Percentiles rank a stretch among this genome's conserved stretches.
Evolutionary conservation across 1,140 invertebrate species (phyloP).

Genomic region (Neodiprion lecontei): DNA sequence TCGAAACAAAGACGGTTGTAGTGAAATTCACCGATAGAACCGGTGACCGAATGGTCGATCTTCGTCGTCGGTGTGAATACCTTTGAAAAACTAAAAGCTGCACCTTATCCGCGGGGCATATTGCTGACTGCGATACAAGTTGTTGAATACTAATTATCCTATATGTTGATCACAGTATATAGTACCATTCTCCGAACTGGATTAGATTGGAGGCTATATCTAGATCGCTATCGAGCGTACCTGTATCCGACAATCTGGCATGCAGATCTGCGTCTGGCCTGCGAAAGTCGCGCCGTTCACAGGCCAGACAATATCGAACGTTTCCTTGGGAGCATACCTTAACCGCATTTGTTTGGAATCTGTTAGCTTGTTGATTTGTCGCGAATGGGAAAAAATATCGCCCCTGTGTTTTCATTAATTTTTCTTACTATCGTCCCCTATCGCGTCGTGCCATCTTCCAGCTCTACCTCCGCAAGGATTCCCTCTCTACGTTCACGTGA

Average conservation of each 20-base stretch:
- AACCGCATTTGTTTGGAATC: neutral
- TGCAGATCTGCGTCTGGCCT: slow-evolving; percentile 41
- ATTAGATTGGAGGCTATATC: slow-evolving; percentile 52
- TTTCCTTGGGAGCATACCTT: neutral
- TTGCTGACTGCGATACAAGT: neutral
- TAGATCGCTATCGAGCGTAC: slow-evolving; percentile 51
- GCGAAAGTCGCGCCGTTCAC: neutral
- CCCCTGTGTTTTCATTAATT: too few species aligned
- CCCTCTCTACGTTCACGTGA: neutral
- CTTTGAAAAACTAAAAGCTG: neutral
- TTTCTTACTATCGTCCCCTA: neutral
- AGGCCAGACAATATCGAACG: neutral
- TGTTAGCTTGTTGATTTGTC: neutral
- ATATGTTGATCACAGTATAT: slow-evolving; percentile 36
- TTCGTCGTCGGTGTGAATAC: neutral
- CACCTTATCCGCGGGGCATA: neutral
- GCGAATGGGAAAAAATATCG: neutral
- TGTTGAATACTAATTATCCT: slow-evolving; percentile 56
- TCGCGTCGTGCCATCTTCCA: neutral
- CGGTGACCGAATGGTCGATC: too few species aligned
- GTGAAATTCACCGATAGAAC: too few species aligned
- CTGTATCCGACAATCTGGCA: slow-evolving; percentile 49
- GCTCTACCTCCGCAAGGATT: neutral
- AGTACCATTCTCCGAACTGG: slow-evolving; percentile 46
- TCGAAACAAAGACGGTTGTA: too few species aligned